Evolutionary conservation across 2,797 vertebrate species (phyloP).

Genomic region (Enoplosus armatus): DNA sequence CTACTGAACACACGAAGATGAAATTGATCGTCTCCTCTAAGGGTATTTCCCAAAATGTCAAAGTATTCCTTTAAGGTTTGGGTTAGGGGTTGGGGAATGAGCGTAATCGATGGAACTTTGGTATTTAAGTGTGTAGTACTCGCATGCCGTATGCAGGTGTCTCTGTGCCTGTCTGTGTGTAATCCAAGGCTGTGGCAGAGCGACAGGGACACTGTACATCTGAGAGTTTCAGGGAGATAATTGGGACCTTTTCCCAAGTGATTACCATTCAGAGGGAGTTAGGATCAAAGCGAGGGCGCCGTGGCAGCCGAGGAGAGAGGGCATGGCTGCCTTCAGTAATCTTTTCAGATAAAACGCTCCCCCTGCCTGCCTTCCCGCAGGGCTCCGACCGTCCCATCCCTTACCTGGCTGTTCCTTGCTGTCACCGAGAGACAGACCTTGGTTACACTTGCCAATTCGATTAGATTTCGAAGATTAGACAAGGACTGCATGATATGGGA

Average conservation of each 20-base stretch:
- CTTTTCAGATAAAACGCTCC: slow-evolving; percentile 63
- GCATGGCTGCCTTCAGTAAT: slow-evolving; percentile 67
- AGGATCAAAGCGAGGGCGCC: slow-evolving; percentile 72
- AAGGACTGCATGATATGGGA: slow-evolving; percentile 30
- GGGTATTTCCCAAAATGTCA: not conserved
- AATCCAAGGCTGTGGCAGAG: slow-evolving; percentile 48
- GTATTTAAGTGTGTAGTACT: not conserved
- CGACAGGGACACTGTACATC: slow-evolving; percentile 55
- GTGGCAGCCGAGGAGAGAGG: slow-evolving; percentile 59
- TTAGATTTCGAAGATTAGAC: slow-evolving; percentile 51
- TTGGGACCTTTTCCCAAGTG: slow-evolving; percentile 80
- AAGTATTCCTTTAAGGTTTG: not conserved
- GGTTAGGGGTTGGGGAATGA: fast-evolving
- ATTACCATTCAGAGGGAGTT: slow-evolving; percentile 79
- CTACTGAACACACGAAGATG: not conserved
- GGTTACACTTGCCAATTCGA: slow-evolving; percentile 36
- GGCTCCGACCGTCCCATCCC: slow-evolving; percentile 31
- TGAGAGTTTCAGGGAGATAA: slow-evolving; percentile 73
- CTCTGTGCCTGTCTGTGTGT: slow-evolving; percentile 35
- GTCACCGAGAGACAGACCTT: slow-evolving; percentile 38
- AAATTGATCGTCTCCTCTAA: not conserved
- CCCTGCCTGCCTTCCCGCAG: slow-evolving; percentile 20
- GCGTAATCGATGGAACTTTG: not conserved
- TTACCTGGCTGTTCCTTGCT: slow-evolving; percentile 44
- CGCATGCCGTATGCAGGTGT: slow-evolving; percentile 11